These are phyloP conservation scores for Cryptus armator DNA, from an alignment of 2,888 invertebrate genomes.

Conservation along the genomic window DNA sequence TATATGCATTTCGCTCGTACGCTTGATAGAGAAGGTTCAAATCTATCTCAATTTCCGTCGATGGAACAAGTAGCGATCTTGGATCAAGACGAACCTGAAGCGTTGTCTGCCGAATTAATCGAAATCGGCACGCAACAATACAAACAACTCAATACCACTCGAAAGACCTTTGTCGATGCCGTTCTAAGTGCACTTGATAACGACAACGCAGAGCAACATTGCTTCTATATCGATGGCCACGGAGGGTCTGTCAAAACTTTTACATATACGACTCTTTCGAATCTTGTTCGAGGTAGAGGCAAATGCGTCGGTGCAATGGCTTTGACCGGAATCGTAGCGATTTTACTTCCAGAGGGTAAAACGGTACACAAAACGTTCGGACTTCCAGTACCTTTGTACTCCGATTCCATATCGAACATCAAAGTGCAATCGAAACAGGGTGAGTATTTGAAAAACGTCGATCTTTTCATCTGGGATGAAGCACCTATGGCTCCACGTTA, in stretches of 20 bases:
- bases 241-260: background rate
- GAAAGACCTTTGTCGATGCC: conserved; percentile 62
- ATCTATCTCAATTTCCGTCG: conserved; percentile 46
- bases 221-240: conserved; percentile 5
- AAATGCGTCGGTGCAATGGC: conserved; percentile 72
- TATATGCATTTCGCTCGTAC: background rate
- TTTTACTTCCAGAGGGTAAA: conserved; percentile 75
- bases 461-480: too few species aligned
- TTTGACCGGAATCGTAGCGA: conserved; percentile 79
- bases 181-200: conserved; percentile 63
- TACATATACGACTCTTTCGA: conserved; percentile 65
- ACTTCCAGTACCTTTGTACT: too few species aligned
- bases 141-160: conserved; percentile 30
- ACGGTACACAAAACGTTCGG: too few species aligned
- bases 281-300: conserved; percentile 57
- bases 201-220: background rate
- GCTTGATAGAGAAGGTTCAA: background rate
- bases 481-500: too few species aligned
- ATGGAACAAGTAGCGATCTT: conserved; percentile 10
- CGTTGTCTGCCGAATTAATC: background rate
- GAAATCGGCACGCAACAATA: conserved; percentile 19
- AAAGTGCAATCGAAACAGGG: conserved; percentile 71
- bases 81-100: conserved; percentile 14
- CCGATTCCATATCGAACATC: too few species aligned
- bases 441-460: too few species aligned